Conservation (phyloP, 2,888 invertebrate species). For the Ochlodes sylvanus region DNA sequence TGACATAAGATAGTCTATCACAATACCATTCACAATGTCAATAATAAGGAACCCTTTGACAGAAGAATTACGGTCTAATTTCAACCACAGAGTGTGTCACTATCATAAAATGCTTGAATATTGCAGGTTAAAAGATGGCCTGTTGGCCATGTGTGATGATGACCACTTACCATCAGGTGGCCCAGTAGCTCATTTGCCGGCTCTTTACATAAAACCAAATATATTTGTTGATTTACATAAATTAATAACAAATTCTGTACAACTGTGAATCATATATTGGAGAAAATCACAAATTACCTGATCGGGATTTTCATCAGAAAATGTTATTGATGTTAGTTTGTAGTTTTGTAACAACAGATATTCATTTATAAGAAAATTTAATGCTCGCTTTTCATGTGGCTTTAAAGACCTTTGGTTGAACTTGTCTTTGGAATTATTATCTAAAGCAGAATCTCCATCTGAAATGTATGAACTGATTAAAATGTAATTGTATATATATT, state of each 20-base stretch:
- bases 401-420: slow-evolving; percentile 84
- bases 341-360: slow-evolving; percentile 92
- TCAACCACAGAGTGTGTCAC: no score
- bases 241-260: not conserved
- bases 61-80: no score
- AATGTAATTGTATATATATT: not conserved
- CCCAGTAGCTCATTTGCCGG: no score
- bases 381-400: slow-evolving; percentile 92
- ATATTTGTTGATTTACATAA: not conserved
- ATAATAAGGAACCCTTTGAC: no score
- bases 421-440: slow-evolving; percentile 66
- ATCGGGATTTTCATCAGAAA: slow-evolving; percentile 95
- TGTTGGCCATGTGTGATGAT: no score
- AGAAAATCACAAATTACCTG: slow-evolving; percentile 82
- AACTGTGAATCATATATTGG: not conserved
- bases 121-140: no score
- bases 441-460: slow-evolving; percentile 77
- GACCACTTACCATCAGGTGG: no score
- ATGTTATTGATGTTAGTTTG: slow-evolving; percentile 94
- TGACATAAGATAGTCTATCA: no score
- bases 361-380: slow-evolving; percentile 95
- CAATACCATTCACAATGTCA: no score
- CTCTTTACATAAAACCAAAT: not conserved
- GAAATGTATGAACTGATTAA: slow-evolving; percentile 44
- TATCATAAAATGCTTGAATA: no score